Base-by-base conservation (phyloP, 2,797 vertebrate genomes). In the Glyptemys insculpta region DNA sequence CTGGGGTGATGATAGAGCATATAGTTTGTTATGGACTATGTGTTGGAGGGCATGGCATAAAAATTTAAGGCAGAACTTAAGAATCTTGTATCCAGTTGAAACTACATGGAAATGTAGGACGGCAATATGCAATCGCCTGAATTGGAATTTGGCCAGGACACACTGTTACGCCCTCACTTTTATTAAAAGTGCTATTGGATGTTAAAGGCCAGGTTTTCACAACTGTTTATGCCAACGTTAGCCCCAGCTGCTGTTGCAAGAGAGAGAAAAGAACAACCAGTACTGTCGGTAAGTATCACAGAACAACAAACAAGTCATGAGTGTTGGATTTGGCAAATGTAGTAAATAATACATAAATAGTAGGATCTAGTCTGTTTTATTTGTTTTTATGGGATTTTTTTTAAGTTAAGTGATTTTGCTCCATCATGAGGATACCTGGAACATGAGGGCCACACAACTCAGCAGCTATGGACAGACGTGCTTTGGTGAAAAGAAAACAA, bases 191-290 rank as follows among this genome's bases (percentile, higher is more conserved):
- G 0, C 56, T 92, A 41, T 87, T 16, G 4, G 21, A 91, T 56
- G 62, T 78, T 87, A 86, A 90, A 56, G 37, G 9, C 76, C 47
- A 92, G 81, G 68, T 81, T 95, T 94, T 90, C 81, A 29, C 41
- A 49, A 57, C 1, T 27, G 34, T 12, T 93, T 90, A 89, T 91
- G 59, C 80, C 54, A 87, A 83, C 31, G 6, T n/a, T 81, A 0
- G 0, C 23, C 59, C 4, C 68, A 88, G 78, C 29, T 53, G n/a
- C 56, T 89, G 81, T 57, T 41, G 68, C 57, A 12, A 25, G 89
- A 34, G 23, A 88, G 59, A 62, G 21, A 10, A 14, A 90, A 92
- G 65, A 93, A 29, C 5, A 29, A 29, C 27, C 72, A 16, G n/a
- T 2, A 1, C 37, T 90, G 41, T 2, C 49, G 53, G 27, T n/a